These are phyloP conservation scores for Metallyticus violacea DNA, from an alignment of 2,888 invertebrate species.

Conservation along the genomic window DNA sequence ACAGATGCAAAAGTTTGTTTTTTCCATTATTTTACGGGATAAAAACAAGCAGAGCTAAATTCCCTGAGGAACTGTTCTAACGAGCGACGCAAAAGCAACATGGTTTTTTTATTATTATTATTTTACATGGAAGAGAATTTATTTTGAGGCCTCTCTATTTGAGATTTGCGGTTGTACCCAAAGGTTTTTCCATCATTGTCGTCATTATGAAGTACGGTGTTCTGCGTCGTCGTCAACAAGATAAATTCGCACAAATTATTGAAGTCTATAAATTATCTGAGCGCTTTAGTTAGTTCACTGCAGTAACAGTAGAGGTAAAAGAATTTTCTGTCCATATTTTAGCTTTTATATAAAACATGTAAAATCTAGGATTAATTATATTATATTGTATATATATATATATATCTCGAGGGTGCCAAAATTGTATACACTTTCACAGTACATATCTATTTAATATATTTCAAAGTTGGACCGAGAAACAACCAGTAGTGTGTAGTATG, in stretches of 20 bases:
- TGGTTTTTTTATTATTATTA: not conserved
- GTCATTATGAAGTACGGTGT: not conserved
- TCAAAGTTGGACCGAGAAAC: no score
- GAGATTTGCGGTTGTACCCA: not conserved
- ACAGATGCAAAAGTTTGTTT: not conserved
- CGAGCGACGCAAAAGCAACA: not conserved
- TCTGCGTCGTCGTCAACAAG: not conserved
- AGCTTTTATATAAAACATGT: no score
- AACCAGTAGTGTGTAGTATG: no score
- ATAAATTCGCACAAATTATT: not conserved
- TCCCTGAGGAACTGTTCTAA: not conserved
- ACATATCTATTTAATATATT: no score
- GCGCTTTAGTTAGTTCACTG: no score
- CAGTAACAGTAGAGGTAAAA: no score
- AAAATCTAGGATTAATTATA: no score
- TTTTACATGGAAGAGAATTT: not conserved
- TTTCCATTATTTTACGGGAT: not conserved
- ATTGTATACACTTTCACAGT: no score
- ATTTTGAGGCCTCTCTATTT: not conserved
- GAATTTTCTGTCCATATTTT: no score
- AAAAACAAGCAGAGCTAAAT: not conserved
- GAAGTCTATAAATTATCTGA: no score
- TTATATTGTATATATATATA: no score
- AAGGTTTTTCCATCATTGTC: not conserved
- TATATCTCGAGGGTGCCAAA: no score